A percentile compares a stretch with the other conserved stretches of the same genome.
Evolutionary conservation across 1,140 invertebrate species (phyloP).

Genomic region (Formica selysi): DNA sequence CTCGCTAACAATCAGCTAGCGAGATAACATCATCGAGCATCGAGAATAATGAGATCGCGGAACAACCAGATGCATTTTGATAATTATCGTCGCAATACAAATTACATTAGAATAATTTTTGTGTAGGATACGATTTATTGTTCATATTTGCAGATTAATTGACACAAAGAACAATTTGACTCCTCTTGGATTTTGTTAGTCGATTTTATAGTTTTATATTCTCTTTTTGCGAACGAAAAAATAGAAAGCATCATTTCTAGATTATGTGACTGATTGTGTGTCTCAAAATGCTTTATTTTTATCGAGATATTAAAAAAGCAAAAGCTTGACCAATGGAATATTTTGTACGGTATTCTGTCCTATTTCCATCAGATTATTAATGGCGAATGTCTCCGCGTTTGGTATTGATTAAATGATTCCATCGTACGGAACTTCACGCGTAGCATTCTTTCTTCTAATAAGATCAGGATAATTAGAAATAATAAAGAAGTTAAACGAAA

Average conservation of each 20-base stretch:
- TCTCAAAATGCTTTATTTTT: background rate
- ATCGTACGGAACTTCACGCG: background rate
- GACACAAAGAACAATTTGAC: background rate
- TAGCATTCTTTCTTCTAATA: background rate
- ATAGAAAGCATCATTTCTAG: background rate
- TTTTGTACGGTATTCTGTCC: background rate
- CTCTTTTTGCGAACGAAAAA: background rate
- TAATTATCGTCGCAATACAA: slow-evolving; percentile 35
- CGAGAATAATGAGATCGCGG: slow-evolving; percentile 64
- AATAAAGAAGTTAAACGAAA: background rate
- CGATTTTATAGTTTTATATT: background rate
- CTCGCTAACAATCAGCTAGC: background rate
- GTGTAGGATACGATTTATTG: slow-evolving; percentile 5
- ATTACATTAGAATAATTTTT: background rate
- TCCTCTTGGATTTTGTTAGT: slow-evolving; percentile 8
- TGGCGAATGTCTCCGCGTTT: background rate
- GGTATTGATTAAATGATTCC: background rate
- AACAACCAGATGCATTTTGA: slow-evolving; percentile 43
- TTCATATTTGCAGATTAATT: slow-evolving; percentile 4
- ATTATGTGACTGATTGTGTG: background rate
- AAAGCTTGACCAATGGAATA: background rate
- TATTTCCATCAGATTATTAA: background rate
- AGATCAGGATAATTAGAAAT: background rate
- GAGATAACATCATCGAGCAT: slow-evolving; percentile 57
- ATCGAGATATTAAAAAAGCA: background rate